phyloP scores from a whole-genome alignment of 2,888 invertebrate species.

The Neocrepidodera transversa region DNA sequence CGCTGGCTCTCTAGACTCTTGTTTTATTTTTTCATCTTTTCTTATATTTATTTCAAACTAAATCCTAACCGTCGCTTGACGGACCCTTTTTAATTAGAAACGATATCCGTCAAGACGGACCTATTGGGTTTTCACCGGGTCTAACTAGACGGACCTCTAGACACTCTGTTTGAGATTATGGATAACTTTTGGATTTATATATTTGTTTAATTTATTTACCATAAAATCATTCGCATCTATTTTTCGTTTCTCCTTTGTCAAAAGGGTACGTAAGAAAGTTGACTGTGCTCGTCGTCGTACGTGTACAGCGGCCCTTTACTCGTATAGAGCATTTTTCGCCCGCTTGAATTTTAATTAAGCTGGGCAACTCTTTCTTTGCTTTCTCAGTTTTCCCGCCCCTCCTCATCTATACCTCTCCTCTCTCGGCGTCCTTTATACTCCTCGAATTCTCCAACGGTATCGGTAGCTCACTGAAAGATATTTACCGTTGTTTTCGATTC shows the following conservation, averaged over 20 bases:
- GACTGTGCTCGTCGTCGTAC: conserved; percentile 61
- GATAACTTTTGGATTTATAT: too few relatives aligned
- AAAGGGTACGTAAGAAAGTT: conserved; percentile 57
- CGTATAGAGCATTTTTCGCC: conserved; percentile 56
- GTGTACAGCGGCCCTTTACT: conserved; percentile 58
- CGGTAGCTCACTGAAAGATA: conserved; percentile 3
- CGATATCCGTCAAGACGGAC: too few relatives aligned
- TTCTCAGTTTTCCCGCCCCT: conserved; percentile 24
- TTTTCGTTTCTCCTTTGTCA: conserved; percentile 41
- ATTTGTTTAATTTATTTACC: too few relatives aligned
- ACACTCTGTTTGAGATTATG: too few relatives aligned
- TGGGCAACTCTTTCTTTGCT: conserved; percentile 51
- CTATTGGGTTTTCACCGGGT: too few relatives aligned
- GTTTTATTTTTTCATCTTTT: too few relatives aligned
- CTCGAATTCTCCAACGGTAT: neutral
- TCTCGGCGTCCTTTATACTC: conserved; percentile 21
- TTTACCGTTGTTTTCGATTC: conserved; percentile 14
- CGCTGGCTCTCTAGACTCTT: too few relatives aligned
- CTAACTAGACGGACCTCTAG: too few relatives aligned
- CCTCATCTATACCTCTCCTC: conserved; percentile 27
- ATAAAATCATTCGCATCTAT: neutral
- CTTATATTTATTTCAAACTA: too few relatives aligned
- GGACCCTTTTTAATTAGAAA: too few relatives aligned
- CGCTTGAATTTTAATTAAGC: conserved; percentile 58
- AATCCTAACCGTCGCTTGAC: too few relatives aligned